These are phyloP conservation scores for Sarcophaga rosellei DNA, from an alignment of 2,888 invertebrate genomes.

Conservation along the genomic window DNA sequence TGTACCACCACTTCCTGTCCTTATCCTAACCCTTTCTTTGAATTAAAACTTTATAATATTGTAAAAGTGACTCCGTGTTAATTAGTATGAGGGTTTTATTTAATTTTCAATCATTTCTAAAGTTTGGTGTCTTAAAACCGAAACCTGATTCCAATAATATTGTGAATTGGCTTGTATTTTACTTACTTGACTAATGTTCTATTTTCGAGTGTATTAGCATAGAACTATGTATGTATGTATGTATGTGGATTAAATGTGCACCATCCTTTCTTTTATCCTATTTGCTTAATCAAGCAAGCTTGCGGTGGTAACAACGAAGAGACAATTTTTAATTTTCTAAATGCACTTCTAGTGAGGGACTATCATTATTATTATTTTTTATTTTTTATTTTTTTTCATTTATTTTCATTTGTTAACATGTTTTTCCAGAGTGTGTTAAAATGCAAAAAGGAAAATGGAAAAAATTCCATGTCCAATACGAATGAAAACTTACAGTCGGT, in stretches of 20 bases:
- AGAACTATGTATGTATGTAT: background rate
- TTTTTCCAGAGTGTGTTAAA: constrained; percentile 41
- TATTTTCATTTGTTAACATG: constrained; percentile 4
- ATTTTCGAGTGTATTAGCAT: constrained; percentile 14
- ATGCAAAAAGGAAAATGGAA: constrained; percentile 28
- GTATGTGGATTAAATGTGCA: background rate
- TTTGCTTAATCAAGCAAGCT: constrained; percentile 51
- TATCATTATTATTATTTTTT: constrained; percentile 52
- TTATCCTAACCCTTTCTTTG: no score
- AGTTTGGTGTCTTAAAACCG: no score
- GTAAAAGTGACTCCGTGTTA: no score
- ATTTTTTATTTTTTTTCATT: constrained; percentile 11
- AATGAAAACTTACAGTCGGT: constrained; percentile 32
- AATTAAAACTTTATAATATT: no score
- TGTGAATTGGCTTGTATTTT: no score
- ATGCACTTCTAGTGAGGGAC: constrained; percentile 67
- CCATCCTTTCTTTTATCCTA: background rate
- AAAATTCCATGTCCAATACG: constrained; percentile 31
- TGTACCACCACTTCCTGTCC: no score
- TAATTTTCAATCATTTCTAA: no score
- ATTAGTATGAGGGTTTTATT: no score
- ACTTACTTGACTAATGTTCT: background rate
- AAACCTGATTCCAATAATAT: no score
- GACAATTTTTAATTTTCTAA: constrained; percentile 71
- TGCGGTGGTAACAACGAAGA: constrained; percentile 51